Percentiles rank a stretch among this genome's conserved stretches.
Evolutionary conservation across 2,888 invertebrate genomes (phyloP).

Genomic region (Cantharis nigra): DNA sequence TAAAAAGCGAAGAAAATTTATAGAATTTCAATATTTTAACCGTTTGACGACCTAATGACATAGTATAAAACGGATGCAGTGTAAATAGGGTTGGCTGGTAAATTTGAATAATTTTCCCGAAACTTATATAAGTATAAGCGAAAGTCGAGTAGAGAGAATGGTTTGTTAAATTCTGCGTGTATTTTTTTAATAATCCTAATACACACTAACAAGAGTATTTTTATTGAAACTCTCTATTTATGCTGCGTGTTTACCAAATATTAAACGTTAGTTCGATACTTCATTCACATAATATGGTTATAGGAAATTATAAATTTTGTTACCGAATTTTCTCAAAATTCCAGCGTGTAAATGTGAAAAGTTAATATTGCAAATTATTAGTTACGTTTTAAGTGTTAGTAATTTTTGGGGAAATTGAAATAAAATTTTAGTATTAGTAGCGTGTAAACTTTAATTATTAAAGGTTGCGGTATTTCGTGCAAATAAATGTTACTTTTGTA

Average conservation of each 20-base stretch:
- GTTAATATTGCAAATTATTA: conserved; percentile 20
- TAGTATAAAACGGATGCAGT: too few relatives aligned
- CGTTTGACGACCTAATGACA: too few relatives aligned
- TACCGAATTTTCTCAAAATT: conserved; percentile 12
- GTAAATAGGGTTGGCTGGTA: neutral
- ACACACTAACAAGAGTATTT: neutral
- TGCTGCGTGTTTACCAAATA: neutral
- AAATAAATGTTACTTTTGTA: neutral
- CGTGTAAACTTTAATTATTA: conserved; percentile 6
- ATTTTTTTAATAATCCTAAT: neutral
- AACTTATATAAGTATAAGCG: neutral
- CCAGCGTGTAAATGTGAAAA: conserved; percentile 17
- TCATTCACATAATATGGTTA: neutral
- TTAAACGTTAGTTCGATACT: neutral
- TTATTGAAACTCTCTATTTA: neutral
- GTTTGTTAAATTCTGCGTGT: neutral
- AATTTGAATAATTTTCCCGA: neutral
- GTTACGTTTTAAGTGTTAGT: conserved; percentile 6
- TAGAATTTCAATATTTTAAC: too few relatives aligned
- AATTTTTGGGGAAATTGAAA: conserved; percentile 22
- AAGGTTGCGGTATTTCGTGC: neutral
- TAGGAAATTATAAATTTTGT: conserved; percentile 15
- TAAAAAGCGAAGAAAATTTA: too few relatives aligned
- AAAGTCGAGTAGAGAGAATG: neutral
- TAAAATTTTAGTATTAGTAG: conserved; percentile 11